These are phyloP conservation scores for Pithys albifrons DNA, from an alignment of 2,113 vertebrate species.

Conservation along the genomic window DNA sequence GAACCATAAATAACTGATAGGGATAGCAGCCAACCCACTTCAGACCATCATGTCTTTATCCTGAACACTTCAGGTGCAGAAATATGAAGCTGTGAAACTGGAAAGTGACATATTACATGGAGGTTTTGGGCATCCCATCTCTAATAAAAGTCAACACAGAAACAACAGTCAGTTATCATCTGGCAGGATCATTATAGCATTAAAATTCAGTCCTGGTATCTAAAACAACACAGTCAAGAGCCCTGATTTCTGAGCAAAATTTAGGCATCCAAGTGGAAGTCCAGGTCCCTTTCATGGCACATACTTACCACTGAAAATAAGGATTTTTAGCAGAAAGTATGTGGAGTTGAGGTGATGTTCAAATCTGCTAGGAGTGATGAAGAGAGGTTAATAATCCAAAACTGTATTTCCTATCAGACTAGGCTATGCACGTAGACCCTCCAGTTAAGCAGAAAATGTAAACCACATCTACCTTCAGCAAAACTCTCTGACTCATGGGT, in stretches of 20 bases:
- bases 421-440: neutral
- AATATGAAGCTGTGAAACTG: neutral
- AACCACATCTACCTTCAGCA: neutral
- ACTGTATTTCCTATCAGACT: neutral
- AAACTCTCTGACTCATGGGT: constrained; percentile 23
- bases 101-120: neutral
- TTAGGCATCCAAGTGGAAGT: neutral
- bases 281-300: neutral
- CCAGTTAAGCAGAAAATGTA: neutral
- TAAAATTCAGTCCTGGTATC: neutral
- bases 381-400: neutral
- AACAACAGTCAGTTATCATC: neutral
- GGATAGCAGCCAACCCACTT: neutral
- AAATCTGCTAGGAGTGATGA: neutral
- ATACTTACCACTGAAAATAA: neutral
- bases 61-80: neutral
- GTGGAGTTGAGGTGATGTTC: neutral
- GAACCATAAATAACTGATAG: neutral
- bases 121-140: neutral
- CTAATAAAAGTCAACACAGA: neutral
- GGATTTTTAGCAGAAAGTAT: neutral
- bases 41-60: neutral
- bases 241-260: neutral
- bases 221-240: neutral
- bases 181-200: neutral